Evolutionary conservation across 2,888 invertebrate genomes (phyloP), one percentile per base, ranked within the genome.

Genomic region (Noctua janthina): DNA sequence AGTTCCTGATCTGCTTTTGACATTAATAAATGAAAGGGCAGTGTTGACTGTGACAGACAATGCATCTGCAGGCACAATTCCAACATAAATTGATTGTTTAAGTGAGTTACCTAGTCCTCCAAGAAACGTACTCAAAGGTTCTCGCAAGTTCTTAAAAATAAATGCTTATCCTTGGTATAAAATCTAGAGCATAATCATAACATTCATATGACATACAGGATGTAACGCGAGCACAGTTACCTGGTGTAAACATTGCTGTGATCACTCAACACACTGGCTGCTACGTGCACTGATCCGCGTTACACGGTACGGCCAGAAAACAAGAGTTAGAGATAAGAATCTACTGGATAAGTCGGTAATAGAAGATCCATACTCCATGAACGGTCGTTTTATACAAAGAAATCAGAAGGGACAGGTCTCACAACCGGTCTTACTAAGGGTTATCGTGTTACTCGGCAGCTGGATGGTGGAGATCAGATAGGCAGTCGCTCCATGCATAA

Each of bases 221-320:
- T 54, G 46, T 29, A 54, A 66, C 68, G 35, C 2, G 35, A 74
- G 73, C 20, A 13, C 74, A 86, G 74, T 67, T 67, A 76, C 56
- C 43, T 70, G 2, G 56, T 46, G 85, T 72, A 82, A 76, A 82
- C 71, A 70, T 56, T 51, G n/a, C 72, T 51, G 59, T 81, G 66
- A 82, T 76, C 54, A 76, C 66, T 74, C 73, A 70, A 67, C 81
- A 67, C 82, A 54, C 74, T 71, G 56, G 29, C 13, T 85, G 51
- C 43, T 70, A 10, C 56, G 59, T 64, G 71, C 67, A 51, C 67
- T 71, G 73, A 74, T 82, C 23, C 71, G 59, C 11, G 23, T 15
- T 23, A 54, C 54, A 23, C 17, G 6, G 74, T 68, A 10, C 35
- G 29, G 74, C 82, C 71, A 82, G 11, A 5, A 64, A 71, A 71